Evolutionary conservation across 2,797 vertebrate species (phyloP), one percentile per base, ranked within the genome.

Genomic region (Remorina albescens): DNA sequence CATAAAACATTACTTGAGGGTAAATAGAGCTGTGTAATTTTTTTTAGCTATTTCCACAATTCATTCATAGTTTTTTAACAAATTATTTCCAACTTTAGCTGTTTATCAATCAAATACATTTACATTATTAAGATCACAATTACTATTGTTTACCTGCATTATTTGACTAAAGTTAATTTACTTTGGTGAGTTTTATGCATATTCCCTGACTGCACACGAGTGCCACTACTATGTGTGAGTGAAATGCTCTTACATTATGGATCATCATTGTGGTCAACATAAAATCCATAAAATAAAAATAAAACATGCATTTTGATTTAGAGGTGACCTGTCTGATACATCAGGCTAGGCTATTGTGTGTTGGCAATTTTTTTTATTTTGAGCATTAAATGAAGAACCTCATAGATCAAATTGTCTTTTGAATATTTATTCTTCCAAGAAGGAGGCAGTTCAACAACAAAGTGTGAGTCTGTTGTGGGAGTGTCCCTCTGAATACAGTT

Each of bases 301-400:
- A 16, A 51, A 64, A 71, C 44, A 64, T 59, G 66, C 0, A 42
- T 66, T 56, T 47, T 80, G 10, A 62, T 42, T 51, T 32, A 25
- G 2, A 50, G n/a, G 34, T 58, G 37, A 21, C 18, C 47, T 34
- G 50, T 25, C 44, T 39, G 49, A 18, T 64, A 34, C 26, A 76
- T n/a, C 47, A n/a, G n/a, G n/a, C n/a, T n/a, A n/a, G n/a, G n/a
- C n/a, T n/a, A n/a, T n/a, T n/a, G n/a, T n/a, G n/a, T n/a, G n/a
- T n/a, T n/a, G n/a, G n/a, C n/a, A n/a, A n/a, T n/a, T n/a, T n/a
- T n/a, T n/a, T n/a, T n/a, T n/a, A n/a, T n/a, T n/a, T n/a, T n/a
- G n/a, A n/a, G n/a, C n/a, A n/a, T n/a, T n/a, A n/a, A n/a, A n/a
- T n/a, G n/a, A n/a, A n/a, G n/a, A n/a, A n/a, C n/a, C n/a, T n/a